A percentile compares a stretch with the other conserved stretches of the same genome.
phyloP scores from a whole-genome alignment of 37 sponge, comb jelly and placozoan genomes.

The Aphrocallistes beatrix region DNA sequence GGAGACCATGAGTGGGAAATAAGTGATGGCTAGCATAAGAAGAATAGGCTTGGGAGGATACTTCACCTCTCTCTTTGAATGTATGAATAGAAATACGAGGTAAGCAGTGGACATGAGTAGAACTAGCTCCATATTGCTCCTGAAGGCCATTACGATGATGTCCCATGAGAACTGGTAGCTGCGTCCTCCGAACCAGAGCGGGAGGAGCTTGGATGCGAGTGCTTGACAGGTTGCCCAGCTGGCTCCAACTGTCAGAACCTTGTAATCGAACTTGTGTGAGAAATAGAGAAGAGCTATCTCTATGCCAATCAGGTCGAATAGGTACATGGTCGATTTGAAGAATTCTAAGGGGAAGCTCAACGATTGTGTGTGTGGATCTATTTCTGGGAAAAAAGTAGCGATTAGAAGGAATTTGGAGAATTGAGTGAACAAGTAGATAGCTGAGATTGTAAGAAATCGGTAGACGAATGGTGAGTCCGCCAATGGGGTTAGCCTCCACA shows the following conservation, averaged over 20 bases:
- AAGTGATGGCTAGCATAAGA: background rate
- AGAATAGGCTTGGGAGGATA: background rate
- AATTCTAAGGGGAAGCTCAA: background rate
- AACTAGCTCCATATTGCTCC: background rate
- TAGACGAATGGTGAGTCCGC: background rate
- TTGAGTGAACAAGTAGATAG: background rate
- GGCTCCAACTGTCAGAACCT: background rate
- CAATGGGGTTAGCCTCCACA: slow-evolving; percentile 4
- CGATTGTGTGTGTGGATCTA: background rate
- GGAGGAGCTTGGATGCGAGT: background rate
- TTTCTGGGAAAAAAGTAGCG: background rate
- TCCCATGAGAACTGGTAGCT: slow-evolving; percentile 8
- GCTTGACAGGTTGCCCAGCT: slow-evolving; percentile 17
- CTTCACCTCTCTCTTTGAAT: background rate
- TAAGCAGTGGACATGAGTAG: background rate
- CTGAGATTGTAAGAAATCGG: background rate
- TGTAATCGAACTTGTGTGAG: slow-evolving; percentile 7
- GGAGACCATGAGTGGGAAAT: background rate
- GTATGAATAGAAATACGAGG: background rate
- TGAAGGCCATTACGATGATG: background rate
- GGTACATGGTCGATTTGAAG: background rate
- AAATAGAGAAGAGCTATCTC: background rate
- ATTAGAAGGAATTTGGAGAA: slow-evolving; percentile 1
- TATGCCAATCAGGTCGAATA: background rate
- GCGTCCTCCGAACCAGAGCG: background rate